Base-by-base conservation (phyloP, 1,140 invertebrate genomes). In the Oreohelix idahoensis region DNA sequence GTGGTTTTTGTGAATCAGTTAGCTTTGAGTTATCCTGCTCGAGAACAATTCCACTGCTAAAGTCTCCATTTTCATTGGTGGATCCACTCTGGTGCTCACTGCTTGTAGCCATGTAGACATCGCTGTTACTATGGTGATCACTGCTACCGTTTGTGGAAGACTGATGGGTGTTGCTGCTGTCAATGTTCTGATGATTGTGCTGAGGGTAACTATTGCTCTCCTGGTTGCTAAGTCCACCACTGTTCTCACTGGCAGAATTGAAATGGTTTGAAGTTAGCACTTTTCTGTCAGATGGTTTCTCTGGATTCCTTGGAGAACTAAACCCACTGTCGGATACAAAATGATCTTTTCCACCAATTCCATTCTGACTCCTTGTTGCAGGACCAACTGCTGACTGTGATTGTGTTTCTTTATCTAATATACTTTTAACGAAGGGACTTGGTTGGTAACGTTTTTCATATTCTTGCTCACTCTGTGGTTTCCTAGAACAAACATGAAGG, bases 281-380 rank as follows among this genome's bases (percentile, higher is more conserved):
- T 79, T 29, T 77, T 20, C 26, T 66, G 35, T 63, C 77, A 42
- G 36, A n/a, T 26, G 66, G 36, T 5, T 29, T 39, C 26, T 88
- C 87, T 36, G 75, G 77, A 38, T 87, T 84, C n/a, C 88, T 39
- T 0, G 88, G 88, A 36, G 88, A 89, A 81, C 86, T 88, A 80
- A 89, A 89, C 1, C 88, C 88, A 84, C 87, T 89, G 82, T 89
- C 88, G 58, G 36, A 66, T 1, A 66, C 58, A 63, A 63, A 8
- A 66, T 66, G 38, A 53, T 63, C 77, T 38, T 45, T 35, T 13
- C 53, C 77, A 36, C 4, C 26, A 10, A 15, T n/a, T 10, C 15
- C 63, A 51, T 49, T n/a, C 0, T 49, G 75, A 2, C 4, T 8
- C 29, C 5, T 15, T 8, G 29, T n/a, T 0, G 53, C 35, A 26